Evolutionary conservation across 2,888 invertebrate species (phyloP).

Genomic region (Capitulum mitella): DNA sequence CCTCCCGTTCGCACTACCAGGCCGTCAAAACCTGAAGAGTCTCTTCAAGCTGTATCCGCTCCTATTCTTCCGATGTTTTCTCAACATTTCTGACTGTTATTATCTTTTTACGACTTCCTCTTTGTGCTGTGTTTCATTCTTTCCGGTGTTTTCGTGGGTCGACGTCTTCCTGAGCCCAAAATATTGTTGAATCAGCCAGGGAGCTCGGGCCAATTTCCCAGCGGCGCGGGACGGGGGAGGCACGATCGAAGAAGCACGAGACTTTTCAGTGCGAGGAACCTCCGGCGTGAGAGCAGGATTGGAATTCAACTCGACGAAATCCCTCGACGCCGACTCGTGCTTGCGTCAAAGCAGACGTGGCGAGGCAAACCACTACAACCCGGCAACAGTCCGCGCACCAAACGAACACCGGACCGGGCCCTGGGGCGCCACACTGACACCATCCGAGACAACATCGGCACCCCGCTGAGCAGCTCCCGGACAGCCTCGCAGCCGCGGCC

Average conservation of each 20-base stretch:
- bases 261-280: no score
- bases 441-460: no score
- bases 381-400: no score
- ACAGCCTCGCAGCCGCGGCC: no score
- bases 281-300: no score
- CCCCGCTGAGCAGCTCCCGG: no score
- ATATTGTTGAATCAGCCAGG: neutral
- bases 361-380: no score
- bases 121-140: neutral
- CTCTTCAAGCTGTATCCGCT: neutral
- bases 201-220: neutral
- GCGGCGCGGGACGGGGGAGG: neutral
- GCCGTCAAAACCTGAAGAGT: neutral
- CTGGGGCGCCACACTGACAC: no score
- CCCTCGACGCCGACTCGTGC: no score
- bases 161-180: neutral
- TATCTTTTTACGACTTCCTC: neutral
- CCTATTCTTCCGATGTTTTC: neutral
- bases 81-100: neutral
- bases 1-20: neutral
- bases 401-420: no score
- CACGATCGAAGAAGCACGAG: neutral
- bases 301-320: no score
- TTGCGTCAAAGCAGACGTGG: no score
- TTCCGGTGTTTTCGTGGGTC: neutral